Base-by-base conservation (phyloP, 2,888 invertebrate genomes). In the Desoria tigrina region DNA sequence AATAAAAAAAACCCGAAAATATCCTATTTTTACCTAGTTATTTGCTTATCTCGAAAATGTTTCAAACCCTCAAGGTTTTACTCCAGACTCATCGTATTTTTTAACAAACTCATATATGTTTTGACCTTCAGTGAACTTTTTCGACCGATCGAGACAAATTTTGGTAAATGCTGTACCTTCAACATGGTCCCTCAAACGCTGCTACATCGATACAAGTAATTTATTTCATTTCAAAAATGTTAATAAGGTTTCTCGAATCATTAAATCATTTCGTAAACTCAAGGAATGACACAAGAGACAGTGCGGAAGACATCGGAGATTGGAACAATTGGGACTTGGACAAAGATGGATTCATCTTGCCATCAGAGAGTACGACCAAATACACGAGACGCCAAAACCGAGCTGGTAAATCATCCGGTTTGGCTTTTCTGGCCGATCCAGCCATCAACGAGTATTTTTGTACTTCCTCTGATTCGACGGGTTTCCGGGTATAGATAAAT, bases 111-210 rank as follows among this genome's bases (percentile, higher is more conserved):
- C n/a, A n/a, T n/a, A n/a, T n/a, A n/a, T n/a, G n/a, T 77, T n/a
- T n/a, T n/a, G n/a, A n/a, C n/a, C n/a, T n/a, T n/a, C n/a, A 83
- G 85, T 11, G 83, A 86, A 54, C 80, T 89, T 63, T 91, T 92
- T 79, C 88, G 88, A 78, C 87, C 89, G 0, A 86, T 88, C 57
- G 81, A 90, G 65, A 91, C 92, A 0, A 92, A 92, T 76, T 91
- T 91, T 78, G 92, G 92, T 0, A 82, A 91, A 2, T 92, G 92
- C 78, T 92, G 92, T 79, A 88, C 89, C 1, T 92, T 92, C 78
- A 92, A 92, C 78, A 86, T 87, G 21, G 84, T 92, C 4, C 88
- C 90, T 69, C 83, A 86, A 1, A 84, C 69, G 3, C 45, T 74
- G 9, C 50, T 72, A 4, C 55, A 69, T 58, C 60, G 56, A 27